phyloP scores from a whole-genome alignment of 2,888 invertebrate genomes.

The Dynastes tityus region DNA sequence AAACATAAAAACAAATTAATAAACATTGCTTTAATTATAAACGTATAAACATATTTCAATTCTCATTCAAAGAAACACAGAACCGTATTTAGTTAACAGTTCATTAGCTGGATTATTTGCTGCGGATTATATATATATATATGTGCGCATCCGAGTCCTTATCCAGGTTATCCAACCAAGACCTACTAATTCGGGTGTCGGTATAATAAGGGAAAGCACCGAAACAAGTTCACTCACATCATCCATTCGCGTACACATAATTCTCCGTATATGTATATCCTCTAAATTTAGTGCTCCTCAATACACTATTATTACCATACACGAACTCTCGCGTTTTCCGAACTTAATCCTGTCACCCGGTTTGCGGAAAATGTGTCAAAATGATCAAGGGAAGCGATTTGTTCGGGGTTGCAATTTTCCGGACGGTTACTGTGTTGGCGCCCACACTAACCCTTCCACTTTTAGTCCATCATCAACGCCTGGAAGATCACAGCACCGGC shows the following conservation, averaged over 20 bases:
- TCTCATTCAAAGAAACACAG: not conserved
- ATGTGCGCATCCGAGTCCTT: not conserved
- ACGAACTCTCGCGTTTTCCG: slow-evolving; percentile 34
- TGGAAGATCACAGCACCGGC: slow-evolving; percentile 65
- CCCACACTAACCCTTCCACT: slow-evolving; percentile 53
- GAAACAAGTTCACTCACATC: slow-evolving; percentile 26
- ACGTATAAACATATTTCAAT: too few relatives aligned
- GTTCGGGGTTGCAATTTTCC: slow-evolving; percentile 67
- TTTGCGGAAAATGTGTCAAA: slow-evolving; percentile 52
- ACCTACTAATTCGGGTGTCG: slow-evolving; percentile 26
- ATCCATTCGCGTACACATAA: slow-evolving; percentile 25
- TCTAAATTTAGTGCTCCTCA: slow-evolving; percentile 32
- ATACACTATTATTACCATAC: slow-evolving; percentile 43
- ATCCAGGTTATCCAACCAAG: slow-evolving; percentile 19
- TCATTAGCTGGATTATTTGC: not conserved
- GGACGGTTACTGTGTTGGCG: slow-evolving; percentile 64
- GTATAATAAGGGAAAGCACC: slow-evolving; percentile 23
- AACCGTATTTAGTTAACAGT: not conserved
- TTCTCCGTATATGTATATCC: slow-evolving; percentile 13
- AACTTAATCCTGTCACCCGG: slow-evolving; percentile 45
- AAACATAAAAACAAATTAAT: too few relatives aligned
- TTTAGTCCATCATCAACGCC: slow-evolving; percentile 65
- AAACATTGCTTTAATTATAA: too few relatives aligned
- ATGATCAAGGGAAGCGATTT: slow-evolving; percentile 58
- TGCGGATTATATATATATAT: too few relatives aligned